Evolutionary conservation across 2,113 vertebrate species (phyloP).

Genomic region (Coracopsis vasa): DNA sequence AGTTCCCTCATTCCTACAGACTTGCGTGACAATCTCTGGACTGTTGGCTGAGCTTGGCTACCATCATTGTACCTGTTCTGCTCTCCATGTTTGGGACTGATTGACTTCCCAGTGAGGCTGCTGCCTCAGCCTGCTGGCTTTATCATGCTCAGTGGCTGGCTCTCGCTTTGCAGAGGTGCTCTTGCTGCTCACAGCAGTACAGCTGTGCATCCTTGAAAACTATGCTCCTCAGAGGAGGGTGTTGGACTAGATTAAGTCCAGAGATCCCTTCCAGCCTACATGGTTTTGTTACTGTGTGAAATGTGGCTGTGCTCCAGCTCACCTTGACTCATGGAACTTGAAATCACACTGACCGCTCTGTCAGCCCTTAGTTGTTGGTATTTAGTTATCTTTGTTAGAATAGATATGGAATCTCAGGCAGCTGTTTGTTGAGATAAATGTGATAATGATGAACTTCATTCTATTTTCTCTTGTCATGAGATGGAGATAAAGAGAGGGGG

Average conservation of each 20-base stretch:
- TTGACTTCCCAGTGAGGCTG: neutral
- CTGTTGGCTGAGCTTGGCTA: neutral
- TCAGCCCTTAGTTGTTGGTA: neutral
- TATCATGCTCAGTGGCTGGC: neutral
- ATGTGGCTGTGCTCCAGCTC: neutral
- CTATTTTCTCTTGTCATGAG: neutral
- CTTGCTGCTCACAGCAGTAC: neutral
- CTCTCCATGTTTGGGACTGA: accelerated
- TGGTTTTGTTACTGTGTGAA: neutral
- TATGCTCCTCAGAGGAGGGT: neutral
- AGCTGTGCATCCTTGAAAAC: neutral
- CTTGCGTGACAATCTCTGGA: neutral
- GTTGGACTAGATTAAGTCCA: neutral
- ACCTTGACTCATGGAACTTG: neutral
- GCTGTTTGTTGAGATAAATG: neutral
- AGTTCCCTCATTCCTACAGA: neutral
- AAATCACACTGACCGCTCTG: neutral
- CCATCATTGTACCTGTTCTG: neutral
- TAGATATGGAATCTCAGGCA: neutral
- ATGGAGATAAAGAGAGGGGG: neutral
- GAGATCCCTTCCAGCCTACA: neutral
- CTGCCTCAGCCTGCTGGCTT: neutral
- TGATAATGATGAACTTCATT: neutral
- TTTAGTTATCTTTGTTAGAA: neutral
- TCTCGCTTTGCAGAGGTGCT: neutral